Percentiles rank a stretch among this genome's conserved stretches.
Evolutionary conservation across 2,888 invertebrate genomes (phyloP).

Genomic region (Cheilosia variabilis): DNA sequence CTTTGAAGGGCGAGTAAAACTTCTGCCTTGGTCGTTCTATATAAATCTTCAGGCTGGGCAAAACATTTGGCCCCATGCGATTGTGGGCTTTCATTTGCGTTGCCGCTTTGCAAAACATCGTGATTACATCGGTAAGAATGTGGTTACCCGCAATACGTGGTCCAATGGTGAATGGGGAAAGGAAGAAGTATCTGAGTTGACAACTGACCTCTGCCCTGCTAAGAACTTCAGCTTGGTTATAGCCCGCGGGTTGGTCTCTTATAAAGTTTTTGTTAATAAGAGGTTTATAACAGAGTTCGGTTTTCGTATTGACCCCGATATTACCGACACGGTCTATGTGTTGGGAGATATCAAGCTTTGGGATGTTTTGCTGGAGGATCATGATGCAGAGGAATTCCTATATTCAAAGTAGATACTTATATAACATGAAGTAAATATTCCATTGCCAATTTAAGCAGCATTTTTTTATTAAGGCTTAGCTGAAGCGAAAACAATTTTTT

Average conservation of each 20-base stretch:
- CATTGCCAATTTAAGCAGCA: too few relatives aligned
- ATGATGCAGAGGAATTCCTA: background rate
- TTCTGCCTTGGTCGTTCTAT: slow-evolving; percentile 88
- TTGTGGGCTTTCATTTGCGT: slow-evolving; percentile 89
- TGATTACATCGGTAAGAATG: slow-evolving; percentile 83
- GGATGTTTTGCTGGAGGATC: slow-evolving; percentile 74
- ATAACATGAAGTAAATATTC: too few relatives aligned
- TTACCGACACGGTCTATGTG: slow-evolving; percentile 87
- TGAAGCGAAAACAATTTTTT: too few relatives aligned
- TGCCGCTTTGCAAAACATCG: slow-evolving; percentile 86
- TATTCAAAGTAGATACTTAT: background rate
- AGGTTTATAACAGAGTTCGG: slow-evolving; percentile 87
- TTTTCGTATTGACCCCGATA: slow-evolving; percentile 84
- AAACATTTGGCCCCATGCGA: slow-evolving; percentile 89
- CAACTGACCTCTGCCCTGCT: slow-evolving; percentile 79
- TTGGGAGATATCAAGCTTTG: slow-evolving; percentile 88
- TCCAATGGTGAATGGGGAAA: slow-evolving; percentile 83
- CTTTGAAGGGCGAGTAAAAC: slow-evolving; percentile 87
- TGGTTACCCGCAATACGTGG: slow-evolving; percentile 88
- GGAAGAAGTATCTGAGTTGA: slow-evolving; percentile 77
- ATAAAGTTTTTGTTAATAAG: slow-evolving; percentile 83
- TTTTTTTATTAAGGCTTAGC: too few relatives aligned
- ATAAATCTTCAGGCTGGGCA: slow-evolving; percentile 88
- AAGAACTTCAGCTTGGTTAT: slow-evolving; percentile 79
- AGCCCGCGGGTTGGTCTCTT: slow-evolving; percentile 76